Base-by-base conservation (phyloP, 2,888 invertebrate genomes). In the Cacoxenus indagator region DNA sequence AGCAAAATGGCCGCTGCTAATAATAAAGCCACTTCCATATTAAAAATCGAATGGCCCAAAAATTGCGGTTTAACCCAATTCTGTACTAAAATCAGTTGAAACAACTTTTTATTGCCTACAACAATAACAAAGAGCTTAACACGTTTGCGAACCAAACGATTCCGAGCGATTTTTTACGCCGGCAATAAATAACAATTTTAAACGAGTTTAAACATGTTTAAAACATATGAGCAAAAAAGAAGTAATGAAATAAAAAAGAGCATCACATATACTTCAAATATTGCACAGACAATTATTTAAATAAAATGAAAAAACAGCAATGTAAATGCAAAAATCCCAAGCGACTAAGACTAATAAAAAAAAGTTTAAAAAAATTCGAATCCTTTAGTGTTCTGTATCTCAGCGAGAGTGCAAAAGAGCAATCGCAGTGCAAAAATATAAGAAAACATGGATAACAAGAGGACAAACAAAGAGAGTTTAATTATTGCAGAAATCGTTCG, bases 231-330 rank as follows among this genome's bases (percentile, higher is more conserved):
- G 14, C 8, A 26, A 55, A 26, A 26, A 14, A 11, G 11, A 27
- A n/a, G n/a, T n/a, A n/a, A n/a, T n/a, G n/a, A 24, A 54, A n/a
- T 9, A 54, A 22, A 55, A 55, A 14, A n/a, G 26, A 26, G 2
- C 9, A 55, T 22, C 17, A 14, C 11, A 19, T 14, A 48, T 6
- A 48, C 48, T 3, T 6, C 6, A 48, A 48, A 48, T 17, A 17
- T 48, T 37, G 8, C 37, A 37, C 37, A 37, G 48, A 48, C 1
- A 61, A 43, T 14, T 43, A 45, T 62, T 19, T 67, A 71, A 69
- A 72, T 69, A 69, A 68, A 64, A 46, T 48, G 26, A 57, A 31
- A 22, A 59, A 22, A 51, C 48, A 48, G 51, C 29, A n/a, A n/a
- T n/a, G n/a, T n/a, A n/a, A n/a, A n/a, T n/a, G n/a, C 62, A 51